Base-by-base conservation (phyloP, 2,113 vertebrate species). In the Bubo bubo region DNA sequence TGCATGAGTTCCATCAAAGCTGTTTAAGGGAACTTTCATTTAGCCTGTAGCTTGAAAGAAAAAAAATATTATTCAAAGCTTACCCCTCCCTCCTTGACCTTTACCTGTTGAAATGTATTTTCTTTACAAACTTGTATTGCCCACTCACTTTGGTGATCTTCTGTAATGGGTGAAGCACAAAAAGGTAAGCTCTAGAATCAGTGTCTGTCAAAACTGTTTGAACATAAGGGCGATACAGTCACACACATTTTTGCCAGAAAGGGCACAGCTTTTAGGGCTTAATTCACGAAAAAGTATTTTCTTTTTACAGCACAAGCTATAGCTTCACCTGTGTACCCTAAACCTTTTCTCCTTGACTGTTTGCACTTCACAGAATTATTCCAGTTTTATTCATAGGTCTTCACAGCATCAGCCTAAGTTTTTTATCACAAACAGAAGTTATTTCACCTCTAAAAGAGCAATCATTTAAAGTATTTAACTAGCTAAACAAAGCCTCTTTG, bases 161-260 rank as follows among this genome's bases (percentile, higher is more conserved):
- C 71, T 94, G 4, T 64, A 90, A 58, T 21, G 37, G 16, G 34
- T 37, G 39, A 83, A 83, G 26, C 45, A 70, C 60, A 53, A 55
- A 73, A 95, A 76, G 10, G n/a, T 64, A 60, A 92, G 41, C n/a
- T 89, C 43, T 63, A 56, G 66, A 84, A 60, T 35, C 22, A 72
- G 30, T 2, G 12, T 52, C 52, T 62, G 21, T 15, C 49, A 81
- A 64, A 88, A 77, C 50, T 49, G 37, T 63, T 68, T 67, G 30
- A 79, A 63, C 4, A 7, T n/a, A 86, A 59, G 0, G 1, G 59
- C 0, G 4, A 35, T 10, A 22, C 13, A 62, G 20, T 34, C 10
- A 79, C 26, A 35, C 24, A 27, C 4, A 5, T 50, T 88, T 68
- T 43, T 68, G 32, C 24, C 24, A 73, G 23, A 86, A 84, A 6